Evolutionary conservation across 2,797 vertebrate genomes (phyloP).

Genomic region (Sebastes umbrosus): DNA sequence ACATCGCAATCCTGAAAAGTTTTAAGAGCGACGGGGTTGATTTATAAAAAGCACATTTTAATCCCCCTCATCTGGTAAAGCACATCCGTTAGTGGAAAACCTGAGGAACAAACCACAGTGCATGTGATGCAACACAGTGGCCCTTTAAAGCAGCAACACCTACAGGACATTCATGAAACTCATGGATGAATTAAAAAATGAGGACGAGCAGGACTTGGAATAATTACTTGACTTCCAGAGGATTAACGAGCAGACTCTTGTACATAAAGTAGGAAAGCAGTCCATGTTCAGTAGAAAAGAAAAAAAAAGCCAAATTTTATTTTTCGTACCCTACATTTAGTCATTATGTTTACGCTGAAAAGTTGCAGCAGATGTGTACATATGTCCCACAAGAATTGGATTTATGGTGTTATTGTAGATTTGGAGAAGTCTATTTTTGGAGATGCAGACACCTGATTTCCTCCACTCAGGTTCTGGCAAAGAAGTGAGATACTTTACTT

Average conservation of each 20-base stretch:
- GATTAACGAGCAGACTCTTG: slow-evolving; percentile 60
- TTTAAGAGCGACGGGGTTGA: slow-evolving; percentile 36
- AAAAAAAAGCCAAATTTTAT: slow-evolving; percentile 45
- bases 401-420: slow-evolving; percentile 22
- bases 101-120: background rate
- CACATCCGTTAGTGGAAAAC: background rate
- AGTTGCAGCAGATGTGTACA: slow-evolving; percentile 53
- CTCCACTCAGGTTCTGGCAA: slow-evolving; percentile 56
- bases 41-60: slow-evolving; percentile 66
- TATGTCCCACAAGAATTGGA: slow-evolving; percentile 32
- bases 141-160: slow-evolving; percentile 43
- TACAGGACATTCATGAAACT: background rate
- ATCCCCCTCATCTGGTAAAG: slow-evolving; percentile 46
- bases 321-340: slow-evolving; percentile 34
- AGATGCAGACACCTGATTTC: slow-evolving; percentile 39
- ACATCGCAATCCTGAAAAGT: slow-evolving; percentile 57
- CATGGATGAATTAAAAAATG: slow-evolving; percentile 11
- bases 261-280: slow-evolving; percentile 48
- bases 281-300: background rate
- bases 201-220: slow-evolving; percentile 24
- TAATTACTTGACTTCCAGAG: slow-evolving; percentile 55
- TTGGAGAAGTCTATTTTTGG: slow-evolving; percentile 58
- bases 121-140: slow-evolving; percentile 25
- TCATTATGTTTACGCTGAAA: slow-evolving; percentile 64
- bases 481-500: background rate